Percentiles rank a stretch among this genome's conserved stretches.
Evolutionary conservation across 2,888 invertebrate species (phyloP).

Genomic region (Unio pictorum): DNA sequence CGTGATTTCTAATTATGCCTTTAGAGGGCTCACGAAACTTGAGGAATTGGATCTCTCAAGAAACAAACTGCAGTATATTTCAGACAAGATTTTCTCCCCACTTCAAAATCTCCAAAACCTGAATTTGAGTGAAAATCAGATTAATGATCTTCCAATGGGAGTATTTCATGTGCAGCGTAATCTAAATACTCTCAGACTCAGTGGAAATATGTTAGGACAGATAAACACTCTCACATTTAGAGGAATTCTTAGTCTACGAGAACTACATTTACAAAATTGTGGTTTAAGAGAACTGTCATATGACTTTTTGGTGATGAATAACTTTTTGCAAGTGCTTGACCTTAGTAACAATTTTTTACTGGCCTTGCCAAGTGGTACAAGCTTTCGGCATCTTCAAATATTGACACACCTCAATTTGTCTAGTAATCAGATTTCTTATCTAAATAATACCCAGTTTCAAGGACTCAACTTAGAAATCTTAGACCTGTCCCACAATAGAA

Average conservation of each 20-base stretch:
- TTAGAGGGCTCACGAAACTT: slow-evolving; percentile 37
- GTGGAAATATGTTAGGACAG: slow-evolving; percentile 46
- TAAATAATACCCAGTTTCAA: slow-evolving; percentile 45
- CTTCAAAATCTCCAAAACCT: slow-evolving; percentile 35
- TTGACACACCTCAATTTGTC: slow-evolving; percentile 44
- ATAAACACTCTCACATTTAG: slow-evolving; percentile 41
- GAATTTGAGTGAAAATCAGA: slow-evolving; percentile 45
- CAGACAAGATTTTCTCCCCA: slow-evolving; percentile 32
- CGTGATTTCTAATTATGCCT: slow-evolving; percentile 36
- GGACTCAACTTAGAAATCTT: slow-evolving; percentile 44
- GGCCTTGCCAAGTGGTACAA: slow-evolving; percentile 34
- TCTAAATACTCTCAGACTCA: slow-evolving; percentile 40
- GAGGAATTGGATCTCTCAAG: slow-evolving; percentile 46
- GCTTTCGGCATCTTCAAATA: slow-evolving; percentile 34
- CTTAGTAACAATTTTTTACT: slow-evolving; percentile 50
- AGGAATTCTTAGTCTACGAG: slow-evolving; percentile 40
- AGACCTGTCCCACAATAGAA: slow-evolving; percentile 49
- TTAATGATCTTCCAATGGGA: slow-evolving; percentile 36
- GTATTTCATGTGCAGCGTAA: slow-evolving; percentile 37
- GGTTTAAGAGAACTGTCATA: slow-evolving; percentile 38
- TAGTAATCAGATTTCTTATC: slow-evolving; percentile 41
- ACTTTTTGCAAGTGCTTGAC: slow-evolving; percentile 41
- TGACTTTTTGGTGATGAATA: slow-evolving; percentile 44
- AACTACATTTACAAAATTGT: slow-evolving; percentile 44
- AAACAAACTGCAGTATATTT: slow-evolving; percentile 40